Evolutionary conservation across 2,113 vertebrate species (phyloP).

Genomic region (Lepidothrix coronata): DNA sequence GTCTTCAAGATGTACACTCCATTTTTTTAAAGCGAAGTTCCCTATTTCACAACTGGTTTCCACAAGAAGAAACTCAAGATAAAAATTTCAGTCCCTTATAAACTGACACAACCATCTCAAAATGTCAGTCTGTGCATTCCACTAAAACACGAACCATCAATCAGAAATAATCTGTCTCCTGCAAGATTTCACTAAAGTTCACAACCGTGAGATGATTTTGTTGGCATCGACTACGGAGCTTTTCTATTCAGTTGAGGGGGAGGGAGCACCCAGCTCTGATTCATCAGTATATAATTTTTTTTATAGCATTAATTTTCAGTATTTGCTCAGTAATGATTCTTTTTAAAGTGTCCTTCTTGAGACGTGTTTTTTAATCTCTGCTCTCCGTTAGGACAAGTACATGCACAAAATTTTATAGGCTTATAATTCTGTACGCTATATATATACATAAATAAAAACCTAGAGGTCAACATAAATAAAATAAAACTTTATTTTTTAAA

Average conservation of each 20-base stretch:
- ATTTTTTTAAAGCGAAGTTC: background rate
- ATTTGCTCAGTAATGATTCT: conserved; percentile 13
- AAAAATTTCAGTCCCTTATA: background rate
- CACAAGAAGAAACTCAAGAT: background rate
- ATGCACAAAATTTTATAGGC: background rate
- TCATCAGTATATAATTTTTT: background rate
- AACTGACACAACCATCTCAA: conserved; percentile 17
- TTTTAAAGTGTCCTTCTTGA: conserved; percentile 25
- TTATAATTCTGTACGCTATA: background rate
- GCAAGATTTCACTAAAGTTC: conserved; percentile 28
- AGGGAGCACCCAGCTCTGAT: background rate
- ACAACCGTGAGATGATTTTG: conserved; percentile 33
- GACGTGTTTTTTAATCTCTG: background rate
- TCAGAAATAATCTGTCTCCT: conserved; percentile 43
- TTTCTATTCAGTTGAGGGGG: background rate
- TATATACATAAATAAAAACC: conserved; percentile 75
- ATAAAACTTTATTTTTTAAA: conserved; percentile 82
- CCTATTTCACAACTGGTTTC: conserved; percentile 10
- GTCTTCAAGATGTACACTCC: background rate
- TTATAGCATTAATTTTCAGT: background rate
- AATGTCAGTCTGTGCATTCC: conserved; percentile 32
- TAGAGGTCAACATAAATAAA: conserved; percentile 83
- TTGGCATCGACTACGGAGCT: background rate
- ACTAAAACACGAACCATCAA: conserved; percentile 52
- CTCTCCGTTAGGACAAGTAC: background rate